These are phyloP conservation scores for Megalops atlanticus DNA, from an alignment of 2,113 vertebrate species.

Conservation along the genomic window DNA sequence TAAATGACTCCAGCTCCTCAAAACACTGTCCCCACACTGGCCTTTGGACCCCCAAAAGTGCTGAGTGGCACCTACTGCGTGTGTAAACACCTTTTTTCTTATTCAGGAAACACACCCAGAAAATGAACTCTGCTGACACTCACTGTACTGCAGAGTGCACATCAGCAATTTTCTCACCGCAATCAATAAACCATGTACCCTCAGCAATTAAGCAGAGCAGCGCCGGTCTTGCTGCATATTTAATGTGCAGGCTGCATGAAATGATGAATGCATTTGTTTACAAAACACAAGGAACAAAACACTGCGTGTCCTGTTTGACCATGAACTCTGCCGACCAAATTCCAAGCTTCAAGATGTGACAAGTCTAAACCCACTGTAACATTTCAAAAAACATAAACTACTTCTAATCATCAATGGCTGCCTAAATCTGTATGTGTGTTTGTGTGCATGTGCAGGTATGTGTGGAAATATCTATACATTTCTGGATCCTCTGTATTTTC, in stretches of 20 bases:
- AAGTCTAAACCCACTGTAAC: not conserved
- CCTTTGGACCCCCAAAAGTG: not conserved
- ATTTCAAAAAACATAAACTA: not conserved
- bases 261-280: not conserved
- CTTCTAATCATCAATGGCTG: not conserved
- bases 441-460: slow-evolving; percentile 2
- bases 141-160: slow-evolving; percentile 25
- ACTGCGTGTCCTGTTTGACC: not conserved
- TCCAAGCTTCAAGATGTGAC: too few species aligned
- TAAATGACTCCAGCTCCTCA: too few species aligned
- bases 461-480: not conserved
- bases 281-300: not conserved
- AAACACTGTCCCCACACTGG: too few species aligned
- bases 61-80: not conserved
- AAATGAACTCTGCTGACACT: slow-evolving; percentile 15
- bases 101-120: not conserved
- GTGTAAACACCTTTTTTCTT: not conserved
- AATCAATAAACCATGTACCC: slow-evolving; percentile 33
- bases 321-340: not conserved
- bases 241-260: not conserved
- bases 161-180: slow-evolving; percentile 21
- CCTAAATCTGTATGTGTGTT: not conserved
- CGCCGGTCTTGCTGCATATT: not conserved
- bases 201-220: not conserved
- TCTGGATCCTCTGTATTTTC: not conserved